A percentile compares a stretch with the other conserved stretches of the same genome.
Evolutionary conservation across 2,888 invertebrate species (phyloP).

Genomic region (Drosophila yooni): DNA sequence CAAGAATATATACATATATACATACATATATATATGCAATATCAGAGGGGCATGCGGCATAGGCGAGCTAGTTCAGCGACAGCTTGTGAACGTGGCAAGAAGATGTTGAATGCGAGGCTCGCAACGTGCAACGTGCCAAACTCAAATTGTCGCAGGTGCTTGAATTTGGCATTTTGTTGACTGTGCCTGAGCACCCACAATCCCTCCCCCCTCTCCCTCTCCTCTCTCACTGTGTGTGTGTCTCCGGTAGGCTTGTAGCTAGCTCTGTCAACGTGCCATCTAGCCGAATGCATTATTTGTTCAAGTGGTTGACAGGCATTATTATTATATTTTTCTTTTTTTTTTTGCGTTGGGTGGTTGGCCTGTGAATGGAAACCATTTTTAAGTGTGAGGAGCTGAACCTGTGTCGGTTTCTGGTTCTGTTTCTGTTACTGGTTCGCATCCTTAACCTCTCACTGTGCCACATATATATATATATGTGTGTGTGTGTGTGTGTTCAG

Average conservation of each 20-base stretch:
- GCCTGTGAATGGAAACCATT: conserved; percentile 15
- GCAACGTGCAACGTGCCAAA: conserved; percentile 66
- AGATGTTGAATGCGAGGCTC: conserved; percentile 34
- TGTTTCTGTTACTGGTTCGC: background rate
- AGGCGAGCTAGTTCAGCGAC: conserved; percentile 1
- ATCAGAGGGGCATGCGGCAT: background rate
- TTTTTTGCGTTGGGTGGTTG: conserved; percentile 15
- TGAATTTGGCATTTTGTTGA: conserved; percentile 78
- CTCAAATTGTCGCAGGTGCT: conserved; percentile 77
- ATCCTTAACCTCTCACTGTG: background rate
- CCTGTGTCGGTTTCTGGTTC: background rate
- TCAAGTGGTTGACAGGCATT: conserved; percentile 44
- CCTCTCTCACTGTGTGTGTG: background rate
- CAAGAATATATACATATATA: conserved; percentile 33
- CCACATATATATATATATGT: background rate
- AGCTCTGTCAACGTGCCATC: conserved; percentile 2
- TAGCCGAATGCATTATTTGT: conserved; percentile 72
- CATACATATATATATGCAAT: background rate
- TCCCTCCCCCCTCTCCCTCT: background rate
- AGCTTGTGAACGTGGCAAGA: conserved; percentile 5
- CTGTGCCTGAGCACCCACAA: conserved; percentile 65
- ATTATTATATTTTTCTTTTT: background rate
- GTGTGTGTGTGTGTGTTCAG: background rate
- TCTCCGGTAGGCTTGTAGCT: background rate
- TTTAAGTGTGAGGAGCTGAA: conserved; percentile 23